These are phyloP conservation scores for Thysanoteuthis rhombus DNA, from an alignment of 2,888 invertebrate genomes.

Conservation along the genomic window DNA sequence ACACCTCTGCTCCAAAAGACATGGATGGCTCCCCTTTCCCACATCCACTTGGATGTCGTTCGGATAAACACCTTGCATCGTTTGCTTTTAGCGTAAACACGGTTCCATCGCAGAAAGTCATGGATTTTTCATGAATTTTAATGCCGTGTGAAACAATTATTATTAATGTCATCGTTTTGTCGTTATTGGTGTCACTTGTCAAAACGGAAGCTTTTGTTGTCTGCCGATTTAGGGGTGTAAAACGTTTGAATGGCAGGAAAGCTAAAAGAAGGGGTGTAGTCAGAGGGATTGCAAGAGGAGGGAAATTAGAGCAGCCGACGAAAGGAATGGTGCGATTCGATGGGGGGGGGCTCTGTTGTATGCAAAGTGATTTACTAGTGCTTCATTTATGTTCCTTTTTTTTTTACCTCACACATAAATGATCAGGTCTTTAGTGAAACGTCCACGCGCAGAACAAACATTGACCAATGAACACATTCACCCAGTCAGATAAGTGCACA, in stretches of 20 bases:
- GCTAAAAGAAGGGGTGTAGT: background rate
- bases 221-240: background rate
- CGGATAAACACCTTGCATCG: background rate
- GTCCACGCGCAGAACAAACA: no score
- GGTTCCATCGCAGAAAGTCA: background rate
- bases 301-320: background rate
- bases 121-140: background rate
- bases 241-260: background rate
- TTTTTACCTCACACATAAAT: no score
- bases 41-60: no score
- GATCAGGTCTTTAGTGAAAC: no score
- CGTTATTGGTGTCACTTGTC: background rate
- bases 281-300: background rate
- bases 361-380: no score
- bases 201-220: background rate
- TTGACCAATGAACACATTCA: no score
- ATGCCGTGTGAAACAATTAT: background rate
- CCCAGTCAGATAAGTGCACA: no score
- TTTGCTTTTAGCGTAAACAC: background rate
- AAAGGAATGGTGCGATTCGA: no score
- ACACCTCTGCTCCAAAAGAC: no score
- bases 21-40: no score
- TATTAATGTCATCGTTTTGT: background rate
- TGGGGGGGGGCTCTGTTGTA: background rate
- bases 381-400: no score